These are phyloP conservation scores for Pseudoatta argentina DNA, from an alignment of 1,140 invertebrate species.

Conservation along the genomic window DNA sequence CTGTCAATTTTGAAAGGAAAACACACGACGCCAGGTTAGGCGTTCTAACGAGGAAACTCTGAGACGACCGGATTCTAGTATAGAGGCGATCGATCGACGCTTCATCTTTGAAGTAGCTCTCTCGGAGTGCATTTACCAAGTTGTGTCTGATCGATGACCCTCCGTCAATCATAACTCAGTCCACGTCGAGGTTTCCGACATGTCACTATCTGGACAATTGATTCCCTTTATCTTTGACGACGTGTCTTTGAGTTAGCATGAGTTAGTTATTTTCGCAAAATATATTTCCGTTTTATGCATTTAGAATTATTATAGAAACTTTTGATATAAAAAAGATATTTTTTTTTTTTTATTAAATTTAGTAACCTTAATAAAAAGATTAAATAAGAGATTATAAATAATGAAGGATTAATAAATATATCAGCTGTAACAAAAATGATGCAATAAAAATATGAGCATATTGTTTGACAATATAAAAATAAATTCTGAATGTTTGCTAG, in stretches of 20 bases:
- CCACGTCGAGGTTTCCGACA: conserved; percentile 13
- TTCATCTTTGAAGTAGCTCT: conserved; percentile 60
- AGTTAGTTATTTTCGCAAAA: neutral
- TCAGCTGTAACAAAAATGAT: neutral
- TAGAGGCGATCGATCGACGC: conserved; percentile 35
- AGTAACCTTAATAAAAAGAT: neutral
- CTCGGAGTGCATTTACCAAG: conserved; percentile 55
- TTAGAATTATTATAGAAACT: neutral
- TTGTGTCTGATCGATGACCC: conserved; percentile 54
- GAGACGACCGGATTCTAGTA: conserved; percentile 5
- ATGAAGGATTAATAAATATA: neutral
- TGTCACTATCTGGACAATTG: conserved; percentile 45
- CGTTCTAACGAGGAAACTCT: conserved; percentile 55
- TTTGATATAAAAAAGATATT: neutral
- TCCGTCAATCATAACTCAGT: conserved; percentile 58
- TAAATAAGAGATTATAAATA: too few relatives aligned
- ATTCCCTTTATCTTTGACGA: conserved; percentile 26
- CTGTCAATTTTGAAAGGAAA: conserved; percentile 46
- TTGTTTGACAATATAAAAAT: neutral
- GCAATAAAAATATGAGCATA: too few relatives aligned
- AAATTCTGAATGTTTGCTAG: conserved; percentile 8
- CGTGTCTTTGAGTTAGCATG: conserved; percentile 3
- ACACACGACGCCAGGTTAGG: conserved; percentile 34
- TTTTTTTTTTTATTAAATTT: neutral
- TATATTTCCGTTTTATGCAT: neutral